These are phyloP conservation scores for Caranx ignobilis DNA, from an alignment of 2,113 vertebrate genomes.

Conservation along the genomic window DNA sequence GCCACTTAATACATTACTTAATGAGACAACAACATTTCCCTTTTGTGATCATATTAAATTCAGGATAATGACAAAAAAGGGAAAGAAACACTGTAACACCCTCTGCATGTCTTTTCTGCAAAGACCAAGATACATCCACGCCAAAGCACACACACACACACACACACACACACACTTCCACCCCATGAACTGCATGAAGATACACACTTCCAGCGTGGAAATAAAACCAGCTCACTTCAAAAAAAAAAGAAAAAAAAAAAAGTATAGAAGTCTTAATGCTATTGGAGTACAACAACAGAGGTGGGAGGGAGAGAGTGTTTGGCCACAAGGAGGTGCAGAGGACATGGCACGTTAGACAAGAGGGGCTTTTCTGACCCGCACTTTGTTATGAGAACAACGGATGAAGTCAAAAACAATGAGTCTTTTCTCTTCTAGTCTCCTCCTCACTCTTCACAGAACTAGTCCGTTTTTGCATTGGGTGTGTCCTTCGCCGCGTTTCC, in stretches of 20 bases:
- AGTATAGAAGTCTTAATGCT: conserved; percentile 51
- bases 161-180: conserved; percentile 11
- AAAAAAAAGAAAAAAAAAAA: conserved; percentile 11
- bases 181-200: conserved; percentile 19
- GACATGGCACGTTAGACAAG: conserved; percentile 75
- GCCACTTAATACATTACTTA: conserved; percentile 31
- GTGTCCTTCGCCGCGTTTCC: conserved; percentile 22
- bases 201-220: conserved; percentile 44
- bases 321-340: conserved; percentile 64
- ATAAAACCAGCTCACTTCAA: conserved; percentile 57
- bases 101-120: conserved; percentile 26
- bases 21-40: conserved; percentile 67
- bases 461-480: conserved; percentile 57
- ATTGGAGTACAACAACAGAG: conserved; percentile 39
- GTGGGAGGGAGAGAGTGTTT: conserved; percentile 52
- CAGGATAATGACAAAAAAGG: conserved; percentile 40
- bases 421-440: conserved; percentile 46
- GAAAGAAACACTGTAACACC: conserved; percentile 64
- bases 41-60: conserved; percentile 78
- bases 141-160: conserved; percentile 37
- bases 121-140: conserved; percentile 27
- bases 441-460: conserved; percentile 19
- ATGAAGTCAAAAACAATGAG: conserved; percentile 56
- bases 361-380: conserved; percentile 42
- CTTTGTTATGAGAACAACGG: conserved; percentile 54